phyloP scores from a whole-genome alignment of 2,113 vertebrate species.

The Hyperopisus bebe region DNA sequence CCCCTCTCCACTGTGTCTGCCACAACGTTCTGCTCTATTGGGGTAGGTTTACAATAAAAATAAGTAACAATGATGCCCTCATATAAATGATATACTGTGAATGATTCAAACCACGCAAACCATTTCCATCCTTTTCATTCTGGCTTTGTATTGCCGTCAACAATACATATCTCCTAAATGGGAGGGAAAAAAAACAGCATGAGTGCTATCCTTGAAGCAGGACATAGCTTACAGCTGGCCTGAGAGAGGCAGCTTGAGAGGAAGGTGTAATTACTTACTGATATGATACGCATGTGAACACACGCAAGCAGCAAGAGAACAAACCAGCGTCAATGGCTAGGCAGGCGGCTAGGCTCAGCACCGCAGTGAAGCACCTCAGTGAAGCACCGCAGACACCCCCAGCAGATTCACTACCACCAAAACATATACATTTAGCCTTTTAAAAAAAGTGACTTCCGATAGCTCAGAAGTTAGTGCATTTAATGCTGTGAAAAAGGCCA shows the following conservation, averaged over 20 bases:
- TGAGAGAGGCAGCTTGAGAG: not conserved
- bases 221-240: not conserved
- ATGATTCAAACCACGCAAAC: not conserved
- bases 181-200: not conserved
- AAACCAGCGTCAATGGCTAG: not conserved
- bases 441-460: not conserved
- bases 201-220: not conserved
- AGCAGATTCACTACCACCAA: not conserved
- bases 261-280: not conserved
- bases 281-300: not conserved
- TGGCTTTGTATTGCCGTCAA: not conserved
- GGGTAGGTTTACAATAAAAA: not conserved
- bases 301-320: not conserved
- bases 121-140: not conserved
- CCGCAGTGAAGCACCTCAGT: too few species aligned
- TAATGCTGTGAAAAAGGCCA: slow-evolving; percentile 7
- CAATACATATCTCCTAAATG: not conserved
- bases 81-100: not conserved
- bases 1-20: not conserved
- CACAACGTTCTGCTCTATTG: not conserved
- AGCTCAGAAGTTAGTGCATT: not conserved
- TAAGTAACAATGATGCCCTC: not conserved
- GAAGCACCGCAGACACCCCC: not conserved
- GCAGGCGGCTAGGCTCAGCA: not conserved
- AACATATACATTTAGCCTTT: not conserved